Conservation (phyloP, 2,888 invertebrate species). For the Melipona beecheii region DNA sequence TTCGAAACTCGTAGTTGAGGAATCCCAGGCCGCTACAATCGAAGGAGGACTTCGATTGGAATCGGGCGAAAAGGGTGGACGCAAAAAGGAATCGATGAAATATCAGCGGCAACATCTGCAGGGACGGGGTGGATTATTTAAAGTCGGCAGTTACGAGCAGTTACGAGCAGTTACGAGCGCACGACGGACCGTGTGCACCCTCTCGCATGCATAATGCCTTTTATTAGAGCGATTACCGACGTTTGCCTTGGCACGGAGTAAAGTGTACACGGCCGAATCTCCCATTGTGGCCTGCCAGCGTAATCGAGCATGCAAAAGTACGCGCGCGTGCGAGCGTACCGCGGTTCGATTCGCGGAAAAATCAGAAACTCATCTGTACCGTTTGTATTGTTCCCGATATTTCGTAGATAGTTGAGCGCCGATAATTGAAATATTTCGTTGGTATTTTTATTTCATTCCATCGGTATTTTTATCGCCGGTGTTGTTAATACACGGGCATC, state of each 20-base stretch:
- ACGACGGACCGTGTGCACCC: neutral
- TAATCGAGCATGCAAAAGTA: conserved; percentile 45
- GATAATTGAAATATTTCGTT: conserved; percentile 9
- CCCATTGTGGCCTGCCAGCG: conserved; percentile 16
- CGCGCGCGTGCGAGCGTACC: neutral
- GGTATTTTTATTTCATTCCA: neutral
- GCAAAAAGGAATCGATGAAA: conserved; percentile 1
- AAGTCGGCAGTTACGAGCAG: too few species aligned
- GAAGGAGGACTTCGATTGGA: neutral
- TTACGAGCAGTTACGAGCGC: conserved; percentile 48
- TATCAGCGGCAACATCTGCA: conserved; percentile 54
- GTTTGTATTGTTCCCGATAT: conserved; percentile 5
- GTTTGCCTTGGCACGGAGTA: conserved; percentile 59
- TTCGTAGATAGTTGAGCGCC: neutral
- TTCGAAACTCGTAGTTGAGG: too few species aligned
- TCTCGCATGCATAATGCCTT: conserved; percentile 58
- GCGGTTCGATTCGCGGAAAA: neutral
- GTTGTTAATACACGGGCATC: neutral
- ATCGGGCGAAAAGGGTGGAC: neutral
- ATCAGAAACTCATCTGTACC: neutral
- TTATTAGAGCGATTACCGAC: conserved; percentile 52
- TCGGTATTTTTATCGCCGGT: neutral
- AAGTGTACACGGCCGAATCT: conserved; percentile 20
- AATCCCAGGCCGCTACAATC: too few species aligned
- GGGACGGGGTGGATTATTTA: conserved; percentile 56